A percentile compares a stretch with the other conserved stretches of the same genome.
Conservation (phyloP, 2,888 invertebrate genomes). For the Tanaodytes sp. region DNA sequence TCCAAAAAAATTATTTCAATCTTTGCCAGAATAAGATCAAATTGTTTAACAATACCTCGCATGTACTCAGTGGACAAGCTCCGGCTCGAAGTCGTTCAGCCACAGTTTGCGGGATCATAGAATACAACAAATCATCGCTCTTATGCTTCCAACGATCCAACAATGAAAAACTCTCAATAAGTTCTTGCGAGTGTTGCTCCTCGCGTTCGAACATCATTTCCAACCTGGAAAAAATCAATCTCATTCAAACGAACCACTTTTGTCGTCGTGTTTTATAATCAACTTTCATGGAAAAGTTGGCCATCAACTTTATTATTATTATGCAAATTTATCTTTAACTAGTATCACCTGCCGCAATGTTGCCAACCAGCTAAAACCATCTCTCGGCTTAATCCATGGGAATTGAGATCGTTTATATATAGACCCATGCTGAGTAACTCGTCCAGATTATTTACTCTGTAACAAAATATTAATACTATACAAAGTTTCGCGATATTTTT, state of each 20-base stretch:
- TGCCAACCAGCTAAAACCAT: conserved; percentile 90
- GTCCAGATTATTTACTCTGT: conserved; percentile 86
- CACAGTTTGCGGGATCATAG: conserved; percentile 91
- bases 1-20: too few species aligned
- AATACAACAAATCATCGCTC: conserved; percentile 89
- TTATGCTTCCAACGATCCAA: conserved; percentile 89
- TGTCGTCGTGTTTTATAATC: background rate
- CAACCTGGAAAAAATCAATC: conserved; percentile 73
- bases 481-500: too few species aligned
- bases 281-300: background rate
- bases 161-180: conserved; percentile 84
- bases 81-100: conserved; percentile 87
- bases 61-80: conserved; percentile 84
- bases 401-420: conserved; percentile 87
- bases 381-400: conserved; percentile 87
- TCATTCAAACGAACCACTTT: background rate
- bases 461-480: too few species aligned
- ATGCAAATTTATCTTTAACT: background rate
- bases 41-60: conserved; percentile 84
- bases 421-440: conserved; percentile 86
- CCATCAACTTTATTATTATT: conserved; percentile 3
- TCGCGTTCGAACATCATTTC: conserved; percentile 88
- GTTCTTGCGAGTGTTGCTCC: conserved; percentile 83
- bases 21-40: conserved; percentile 4
- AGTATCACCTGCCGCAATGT: conserved; percentile 80